Base-by-base conservation (phyloP, 2,797 vertebrate genomes). In the Fringilla coelebs region DNA sequence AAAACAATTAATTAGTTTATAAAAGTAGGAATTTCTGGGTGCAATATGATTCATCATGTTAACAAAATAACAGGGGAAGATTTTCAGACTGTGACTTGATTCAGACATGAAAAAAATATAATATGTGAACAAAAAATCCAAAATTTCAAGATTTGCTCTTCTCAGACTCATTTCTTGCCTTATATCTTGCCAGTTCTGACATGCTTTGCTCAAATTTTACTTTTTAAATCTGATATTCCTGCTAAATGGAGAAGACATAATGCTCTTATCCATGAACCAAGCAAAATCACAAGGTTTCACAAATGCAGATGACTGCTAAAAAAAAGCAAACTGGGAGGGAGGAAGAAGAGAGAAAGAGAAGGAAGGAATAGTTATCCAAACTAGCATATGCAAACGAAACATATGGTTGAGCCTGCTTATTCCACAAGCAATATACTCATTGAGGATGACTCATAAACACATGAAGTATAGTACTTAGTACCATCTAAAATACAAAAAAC, bases 311-410 rank as follows among this genome's bases (percentile, higher is more conserved):
- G 62, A 88, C 29, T 81, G n/a, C 43, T 86, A 86, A 90, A 95
- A 94, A 95, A 95, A 95, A 31, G 22, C 22, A 84, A 57, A 84
- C 41, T 72, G 58, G 40, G 82, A 95, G 54, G 46, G 65, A 92
- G 61, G 55, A 88, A 84, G 46, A 73, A 36, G 76, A 83, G 25
- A 78, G 49, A 36, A 67, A 36, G 85, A 75, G n/a, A 91, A 63
- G 74, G 80, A 87, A 92, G 85, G 74, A 96, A 86, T 41, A 79
- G 73, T 74, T 94, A 91, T 75, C 70, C 41, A 91, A 87, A 84
- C 71, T 66, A 94, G 24, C 84, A 94, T 85, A 96, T 96, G 96
- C 89, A 97, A 97, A 97, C 1, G 70, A 92, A 94, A 79, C 91
- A 95, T 94, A 93, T 93, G 94, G 92, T 76, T 77, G 61, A 96